Percentiles rank a stretch among this genome's conserved stretches.
Conservation (phyloP, 2,888 invertebrate species). For the Archaeoteleia sp. region DNA sequence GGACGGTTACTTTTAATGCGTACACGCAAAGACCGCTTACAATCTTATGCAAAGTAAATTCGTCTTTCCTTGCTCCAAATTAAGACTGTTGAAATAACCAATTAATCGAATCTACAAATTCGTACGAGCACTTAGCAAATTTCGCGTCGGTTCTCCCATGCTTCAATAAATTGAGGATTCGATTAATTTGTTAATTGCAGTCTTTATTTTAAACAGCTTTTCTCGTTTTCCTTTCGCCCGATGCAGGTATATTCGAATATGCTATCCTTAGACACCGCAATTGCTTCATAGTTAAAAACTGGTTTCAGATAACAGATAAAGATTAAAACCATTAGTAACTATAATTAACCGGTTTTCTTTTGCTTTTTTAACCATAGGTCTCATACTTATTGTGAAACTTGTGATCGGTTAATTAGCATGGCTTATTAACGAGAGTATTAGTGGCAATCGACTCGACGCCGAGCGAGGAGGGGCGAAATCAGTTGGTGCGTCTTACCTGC, state of each 20-base stretch:
- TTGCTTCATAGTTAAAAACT: constrained; percentile 65
- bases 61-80: constrained; percentile 52
- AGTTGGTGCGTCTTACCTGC: constrained; percentile 64
- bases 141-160: too few relatives aligned
- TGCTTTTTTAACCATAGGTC: constrained; percentile 64
- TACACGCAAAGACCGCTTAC: constrained; percentile 55
- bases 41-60: constrained; percentile 55
- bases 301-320: constrained; percentile 71
- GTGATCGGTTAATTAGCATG: constrained; percentile 69
- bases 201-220: constrained; percentile 45
- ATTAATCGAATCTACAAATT: constrained; percentile 40
- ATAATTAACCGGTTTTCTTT: constrained; percentile 67
- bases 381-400: constrained; percentile 66
- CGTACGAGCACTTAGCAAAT: constrained; percentile 29
- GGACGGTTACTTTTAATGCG: constrained; percentile 55
- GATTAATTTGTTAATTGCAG: constrained; percentile 49
- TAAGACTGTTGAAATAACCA: constrained; percentile 48
- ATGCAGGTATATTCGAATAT: constrained; percentile 48
- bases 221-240: constrained; percentile 27
- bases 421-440: constrained; percentile 72
- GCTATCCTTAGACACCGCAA: constrained; percentile 41
- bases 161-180: too few relatives aligned
- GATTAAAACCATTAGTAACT: constrained; percentile 72
- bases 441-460: constrained; percentile 64
- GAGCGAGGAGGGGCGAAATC: constrained; percentile 64